Evolutionary conservation across 23 tunicate genomes (phyloP), one percentile per base, ranked within the genome.

Genomic region (Phallusia fumigata): DNA sequence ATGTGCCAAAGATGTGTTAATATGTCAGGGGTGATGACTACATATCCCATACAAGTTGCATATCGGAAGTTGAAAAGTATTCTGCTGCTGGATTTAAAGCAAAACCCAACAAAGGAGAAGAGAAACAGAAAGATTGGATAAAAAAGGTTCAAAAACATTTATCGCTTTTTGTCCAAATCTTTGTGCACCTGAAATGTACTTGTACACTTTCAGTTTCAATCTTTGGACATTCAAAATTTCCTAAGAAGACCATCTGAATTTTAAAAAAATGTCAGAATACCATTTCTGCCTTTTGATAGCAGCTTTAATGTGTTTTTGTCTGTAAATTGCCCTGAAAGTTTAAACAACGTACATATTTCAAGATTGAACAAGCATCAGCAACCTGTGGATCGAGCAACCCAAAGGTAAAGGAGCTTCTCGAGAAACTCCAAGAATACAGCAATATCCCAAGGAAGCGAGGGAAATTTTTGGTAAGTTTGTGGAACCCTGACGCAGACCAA

Each of bases 31-130:
- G 86, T 64, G 82, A 90, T 50, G 97, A 87, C n/a, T 92, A 92
- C 44, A 80, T 65, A 53, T 8, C 30, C 5, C 97, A 92, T 75
- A 87, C 77, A 0, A 76, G 72, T 40, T 92, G 97, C 53, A 88
- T 92, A 22, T 53, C 97, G 21, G 97, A 92, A 76, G 88, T 74
- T 47, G 89, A 92, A 79, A 92, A 92, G 88, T 92, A 92, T 88
- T 83, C 87, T 6, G 85, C 85, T 0, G 32, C 79, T 78, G 97
- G 97, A 31, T 77, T 79, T 30, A 69, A 84, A 65, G 35, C 80
- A 32, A 85, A 87, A 64, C 76, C 82, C 21, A 86, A 80, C 35
- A 92, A 92, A 88, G 97, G 97, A 53, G 86, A 84, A 26, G 83
- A 83, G 33, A 92, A 87, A 80, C 97, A 92, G 76, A 88, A 88